Conservation (phyloP, 2,888 invertebrate species). For the Isotomurus palustris region DNA sequence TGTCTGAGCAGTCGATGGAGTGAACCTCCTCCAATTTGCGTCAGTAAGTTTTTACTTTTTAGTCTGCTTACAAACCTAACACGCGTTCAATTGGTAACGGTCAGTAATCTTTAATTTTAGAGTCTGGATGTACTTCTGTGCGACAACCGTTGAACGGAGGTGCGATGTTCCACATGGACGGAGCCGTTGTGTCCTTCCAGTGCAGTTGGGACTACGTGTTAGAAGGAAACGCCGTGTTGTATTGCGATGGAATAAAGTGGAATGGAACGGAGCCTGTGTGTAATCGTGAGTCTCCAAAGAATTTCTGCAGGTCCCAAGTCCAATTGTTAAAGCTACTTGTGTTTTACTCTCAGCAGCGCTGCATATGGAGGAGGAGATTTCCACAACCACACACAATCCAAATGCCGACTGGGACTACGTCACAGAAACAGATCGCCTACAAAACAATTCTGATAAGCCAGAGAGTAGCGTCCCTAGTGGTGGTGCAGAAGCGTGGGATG, state of each 20-base stretch:
- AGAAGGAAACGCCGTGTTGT: conserved; percentile 20
- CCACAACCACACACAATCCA: too few species aligned
- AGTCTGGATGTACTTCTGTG: conserved; percentile 25
- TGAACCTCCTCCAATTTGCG: conserved; percentile 36
- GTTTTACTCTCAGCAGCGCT: too few species aligned
- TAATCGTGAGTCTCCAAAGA: conserved; percentile 14
- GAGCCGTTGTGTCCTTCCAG: conserved; percentile 36
- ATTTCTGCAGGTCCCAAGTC: too few species aligned
- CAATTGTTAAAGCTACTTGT: too few species aligned
- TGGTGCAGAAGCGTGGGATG: too few species aligned
- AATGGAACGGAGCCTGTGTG: conserved; percentile 38
- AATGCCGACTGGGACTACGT: too few species aligned
- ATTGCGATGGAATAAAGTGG: conserved; percentile 39
- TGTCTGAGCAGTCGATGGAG: conserved; percentile 36
- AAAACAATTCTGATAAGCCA: too few species aligned
- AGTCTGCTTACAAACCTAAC: background rate
- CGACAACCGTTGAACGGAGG: conserved; percentile 16
- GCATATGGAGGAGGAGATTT: too few species aligned
- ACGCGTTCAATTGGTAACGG: background rate
- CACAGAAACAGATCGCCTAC: too few species aligned
- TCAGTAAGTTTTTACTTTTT: conserved; percentile 26
- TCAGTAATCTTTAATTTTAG: conserved; percentile 11
- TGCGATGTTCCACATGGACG: conserved; percentile 28
- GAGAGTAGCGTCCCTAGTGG: too few species aligned
- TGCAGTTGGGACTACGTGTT: conserved; percentile 32